phyloP scores from a whole-genome alignment of 92 coral and sea anemone species.

The Metridium senile region DNA sequence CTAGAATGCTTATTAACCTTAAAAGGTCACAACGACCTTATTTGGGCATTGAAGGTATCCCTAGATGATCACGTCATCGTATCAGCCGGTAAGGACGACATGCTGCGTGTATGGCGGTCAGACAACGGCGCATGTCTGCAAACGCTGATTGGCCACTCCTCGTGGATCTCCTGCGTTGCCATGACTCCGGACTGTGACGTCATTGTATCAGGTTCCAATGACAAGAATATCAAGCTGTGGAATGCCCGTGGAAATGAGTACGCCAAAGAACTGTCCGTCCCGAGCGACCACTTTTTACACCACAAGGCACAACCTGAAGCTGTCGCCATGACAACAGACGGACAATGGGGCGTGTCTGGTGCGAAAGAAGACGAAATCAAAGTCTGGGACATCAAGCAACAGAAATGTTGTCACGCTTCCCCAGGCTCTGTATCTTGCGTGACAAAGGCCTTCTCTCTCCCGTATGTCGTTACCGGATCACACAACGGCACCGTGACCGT shows the following conservation, averaged over 20 bases:
- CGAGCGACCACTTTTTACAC: slow-evolving; percentile 74
- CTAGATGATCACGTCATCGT: slow-evolving; percentile 67
- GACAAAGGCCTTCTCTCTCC: slow-evolving; percentile 40
- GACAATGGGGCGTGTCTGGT: slow-evolving; percentile 80
- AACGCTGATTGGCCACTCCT: slow-evolving; percentile 82
- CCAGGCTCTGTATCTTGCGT: slow-evolving; percentile 62
- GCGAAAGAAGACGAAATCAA: slow-evolving; percentile 66
- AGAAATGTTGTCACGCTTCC: slow-evolving; percentile 31
- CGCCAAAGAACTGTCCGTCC: slow-evolving; percentile 39
- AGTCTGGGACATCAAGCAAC: slow-evolving; percentile 58
- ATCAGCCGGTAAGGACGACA: slow-evolving; percentile 85
- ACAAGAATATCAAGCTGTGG: slow-evolving; percentile 86
- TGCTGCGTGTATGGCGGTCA: slow-evolving; percentile 81
- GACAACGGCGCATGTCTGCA: slow-evolving; percentile 69
- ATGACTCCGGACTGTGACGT: slow-evolving; percentile 67
- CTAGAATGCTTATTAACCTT: slow-evolving; percentile 65
- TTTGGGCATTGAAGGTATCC: slow-evolving; percentile 77
- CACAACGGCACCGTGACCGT: slow-evolving; percentile 67
- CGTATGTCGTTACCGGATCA: slow-evolving; percentile 70
- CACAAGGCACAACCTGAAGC: slow-evolving; percentile 77
- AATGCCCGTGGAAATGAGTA: slow-evolving; percentile 58
- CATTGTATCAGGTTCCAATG: slow-evolving; percentile 82
- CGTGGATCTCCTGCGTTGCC: slow-evolving; percentile 85
- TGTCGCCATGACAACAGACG: slow-evolving; percentile 74
- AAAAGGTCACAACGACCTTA: slow-evolving; percentile 74